Evolutionary conservation across 2,113 vertebrate species (phyloP).

Genomic region (Phylloscopus trochiloides): DNA sequence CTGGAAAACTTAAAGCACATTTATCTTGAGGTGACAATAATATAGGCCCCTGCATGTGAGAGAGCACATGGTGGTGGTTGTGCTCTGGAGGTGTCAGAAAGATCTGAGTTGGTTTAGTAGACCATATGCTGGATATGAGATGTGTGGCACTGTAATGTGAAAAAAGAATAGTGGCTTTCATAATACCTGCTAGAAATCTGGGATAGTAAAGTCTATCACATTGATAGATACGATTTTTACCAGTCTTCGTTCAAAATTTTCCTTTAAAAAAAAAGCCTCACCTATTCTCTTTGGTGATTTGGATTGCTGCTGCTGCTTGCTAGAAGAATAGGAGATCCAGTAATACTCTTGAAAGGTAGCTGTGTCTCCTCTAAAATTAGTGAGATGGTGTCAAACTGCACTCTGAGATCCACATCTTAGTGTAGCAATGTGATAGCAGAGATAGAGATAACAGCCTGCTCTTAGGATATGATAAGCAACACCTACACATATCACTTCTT

Average conservation of each 20-base stretch:
- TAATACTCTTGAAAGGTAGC: background rate
- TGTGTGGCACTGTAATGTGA: background rate
- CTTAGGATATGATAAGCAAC: background rate
- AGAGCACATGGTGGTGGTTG: background rate
- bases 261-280: background rate
- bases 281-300: background rate
- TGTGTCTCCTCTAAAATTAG: background rate
- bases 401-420: background rate
- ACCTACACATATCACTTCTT: background rate
- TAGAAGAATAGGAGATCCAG: background rate
- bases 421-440: background rate
- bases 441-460: background rate
- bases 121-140: background rate
- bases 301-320: background rate
- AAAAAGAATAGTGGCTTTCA: background rate
- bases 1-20: background rate
- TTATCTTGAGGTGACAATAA: background rate
- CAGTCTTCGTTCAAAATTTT: background rate
- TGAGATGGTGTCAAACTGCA: background rate
- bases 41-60: background rate
- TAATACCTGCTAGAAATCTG: background rate
- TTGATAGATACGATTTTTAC: background rate
- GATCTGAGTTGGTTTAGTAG: background rate
- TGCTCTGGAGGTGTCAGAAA: background rate
- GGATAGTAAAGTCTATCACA: background rate